Conservation (phyloP, 2,113 vertebrate genomes). For the Sylvietta virens region DNA sequence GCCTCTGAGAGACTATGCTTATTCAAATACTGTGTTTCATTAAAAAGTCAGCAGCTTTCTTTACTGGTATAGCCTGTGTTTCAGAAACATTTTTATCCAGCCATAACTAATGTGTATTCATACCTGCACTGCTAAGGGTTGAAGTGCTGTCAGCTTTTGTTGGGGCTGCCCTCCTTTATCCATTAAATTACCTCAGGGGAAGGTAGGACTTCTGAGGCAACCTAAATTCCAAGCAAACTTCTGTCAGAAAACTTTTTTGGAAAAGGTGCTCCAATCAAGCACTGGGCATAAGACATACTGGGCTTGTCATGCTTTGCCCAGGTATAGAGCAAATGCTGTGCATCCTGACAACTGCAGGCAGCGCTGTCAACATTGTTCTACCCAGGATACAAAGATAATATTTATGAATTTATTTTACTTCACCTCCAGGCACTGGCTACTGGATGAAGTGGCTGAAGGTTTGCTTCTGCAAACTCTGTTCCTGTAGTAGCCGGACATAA, state of each 20-base stretch:
- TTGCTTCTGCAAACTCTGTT: background rate
- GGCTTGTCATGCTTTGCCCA: background rate
- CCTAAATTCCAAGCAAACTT: background rate
- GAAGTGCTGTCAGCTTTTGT: background rate
- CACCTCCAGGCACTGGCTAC: background rate
- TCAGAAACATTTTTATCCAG: background rate
- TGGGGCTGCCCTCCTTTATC: constrained; percentile 6
- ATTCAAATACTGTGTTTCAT: background rate
- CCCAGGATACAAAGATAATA: background rate
- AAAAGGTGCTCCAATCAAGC: background rate
- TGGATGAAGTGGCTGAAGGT: background rate
- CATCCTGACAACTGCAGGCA: background rate
- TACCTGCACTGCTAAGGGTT: background rate
- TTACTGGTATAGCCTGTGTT: background rate
- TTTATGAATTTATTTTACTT: background rate
- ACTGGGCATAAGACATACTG: background rate
- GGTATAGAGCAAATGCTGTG: background rate
- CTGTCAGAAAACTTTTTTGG: background rate
- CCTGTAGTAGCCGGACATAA: background rate
- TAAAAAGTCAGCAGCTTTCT: background rate
- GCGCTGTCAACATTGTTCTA: background rate
- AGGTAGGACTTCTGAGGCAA: background rate
- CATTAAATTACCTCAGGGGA: background rate
- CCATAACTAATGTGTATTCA: background rate
- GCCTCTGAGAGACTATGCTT: background rate